Evolutionary conservation across 2,888 invertebrate species (phyloP).

Genomic region (Heliconius aoede): DNA sequence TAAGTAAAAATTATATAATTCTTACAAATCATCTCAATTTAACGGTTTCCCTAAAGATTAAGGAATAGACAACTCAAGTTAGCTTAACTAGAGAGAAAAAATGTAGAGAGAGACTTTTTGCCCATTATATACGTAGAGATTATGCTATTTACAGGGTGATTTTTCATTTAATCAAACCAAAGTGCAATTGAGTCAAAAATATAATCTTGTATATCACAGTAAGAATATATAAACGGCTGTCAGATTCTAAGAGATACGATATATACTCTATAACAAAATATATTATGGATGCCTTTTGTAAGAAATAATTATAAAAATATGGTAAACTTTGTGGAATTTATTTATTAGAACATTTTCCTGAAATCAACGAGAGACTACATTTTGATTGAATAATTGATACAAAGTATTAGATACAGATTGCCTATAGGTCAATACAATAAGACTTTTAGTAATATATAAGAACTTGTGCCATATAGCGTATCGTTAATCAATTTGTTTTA

Average conservation of each 20-base stretch:
- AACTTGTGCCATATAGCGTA: not conserved
- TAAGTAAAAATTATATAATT: not conserved
- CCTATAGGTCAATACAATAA: not conserved
- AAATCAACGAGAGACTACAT: no score
- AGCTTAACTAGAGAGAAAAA: no score
- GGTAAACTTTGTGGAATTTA: not conserved
- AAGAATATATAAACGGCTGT: not conserved
- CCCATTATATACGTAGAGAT: not conserved
- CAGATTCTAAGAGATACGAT: not conserved
- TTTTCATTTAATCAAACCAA: not conserved
- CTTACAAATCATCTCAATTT: not conserved
- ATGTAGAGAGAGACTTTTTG: no score
- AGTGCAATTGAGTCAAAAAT: not conserved
- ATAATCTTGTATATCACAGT: not conserved
- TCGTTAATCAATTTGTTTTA: not conserved
- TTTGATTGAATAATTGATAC: no score
- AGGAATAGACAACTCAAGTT: not conserved
- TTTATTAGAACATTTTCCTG: no score
- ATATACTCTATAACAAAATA: not conserved
- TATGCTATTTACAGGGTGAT: not conserved
- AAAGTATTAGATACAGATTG: no score
- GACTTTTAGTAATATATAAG: no score
- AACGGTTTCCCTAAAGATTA: not conserved
- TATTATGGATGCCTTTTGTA: no score
- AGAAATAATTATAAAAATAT: not conserved